A percentile compares a stretch with the other conserved stretches of the same genome.
These are phyloP conservation scores for Esox masquinongy DNA, from an alignment of 2,797 vertebrate species.

Conservation along the genomic window DNA sequence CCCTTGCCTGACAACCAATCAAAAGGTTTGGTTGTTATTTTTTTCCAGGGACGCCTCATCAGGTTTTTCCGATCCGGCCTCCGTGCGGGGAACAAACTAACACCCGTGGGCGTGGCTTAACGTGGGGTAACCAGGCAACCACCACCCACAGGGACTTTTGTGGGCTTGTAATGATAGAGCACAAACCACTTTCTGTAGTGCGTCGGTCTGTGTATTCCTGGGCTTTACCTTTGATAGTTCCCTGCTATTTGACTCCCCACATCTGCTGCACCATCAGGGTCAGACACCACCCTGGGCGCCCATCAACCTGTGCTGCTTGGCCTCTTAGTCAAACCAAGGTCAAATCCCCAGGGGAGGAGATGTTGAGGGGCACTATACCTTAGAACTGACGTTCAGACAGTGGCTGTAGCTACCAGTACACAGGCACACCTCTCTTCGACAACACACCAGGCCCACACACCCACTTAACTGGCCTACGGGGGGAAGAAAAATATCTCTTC, in stretches of 20 bases:
- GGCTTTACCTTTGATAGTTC: conserved; percentile 35
- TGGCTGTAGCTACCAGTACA: conserved; percentile 18
- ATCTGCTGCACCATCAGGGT: conserved; percentile 34
- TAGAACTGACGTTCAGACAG: conserved; percentile 47
- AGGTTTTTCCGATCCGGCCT: too few relatives aligned
- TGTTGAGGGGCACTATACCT: conserved; percentile 24
- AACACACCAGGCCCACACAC: conserved; percentile 37
- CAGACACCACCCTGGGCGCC: conserved; percentile 39
- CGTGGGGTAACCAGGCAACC: too few relatives aligned
- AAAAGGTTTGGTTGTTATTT: too few relatives aligned
- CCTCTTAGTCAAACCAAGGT: conserved; percentile 48
- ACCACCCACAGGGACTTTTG: conserved; percentile 5
- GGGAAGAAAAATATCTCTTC: conserved; percentile 40
- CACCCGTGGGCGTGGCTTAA: too few relatives aligned
- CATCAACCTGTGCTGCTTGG: conserved; percentile 32
- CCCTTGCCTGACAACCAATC: not conserved
- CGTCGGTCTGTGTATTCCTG: conserved; percentile 15
- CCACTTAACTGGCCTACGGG: conserved; percentile 27
- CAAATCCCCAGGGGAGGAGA: conserved; percentile 28
- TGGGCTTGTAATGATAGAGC: conserved; percentile 12
- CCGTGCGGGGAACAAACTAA: too few relatives aligned
- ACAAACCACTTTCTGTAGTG: conserved; percentile 7
- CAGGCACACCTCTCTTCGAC: conserved; percentile 32
- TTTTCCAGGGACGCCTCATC: too few relatives aligned
- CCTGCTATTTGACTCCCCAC: conserved; percentile 45